Evolutionary conservation across 2,888 invertebrate species (phyloP).

Genomic region (Coleophora flavipennella): DNA sequence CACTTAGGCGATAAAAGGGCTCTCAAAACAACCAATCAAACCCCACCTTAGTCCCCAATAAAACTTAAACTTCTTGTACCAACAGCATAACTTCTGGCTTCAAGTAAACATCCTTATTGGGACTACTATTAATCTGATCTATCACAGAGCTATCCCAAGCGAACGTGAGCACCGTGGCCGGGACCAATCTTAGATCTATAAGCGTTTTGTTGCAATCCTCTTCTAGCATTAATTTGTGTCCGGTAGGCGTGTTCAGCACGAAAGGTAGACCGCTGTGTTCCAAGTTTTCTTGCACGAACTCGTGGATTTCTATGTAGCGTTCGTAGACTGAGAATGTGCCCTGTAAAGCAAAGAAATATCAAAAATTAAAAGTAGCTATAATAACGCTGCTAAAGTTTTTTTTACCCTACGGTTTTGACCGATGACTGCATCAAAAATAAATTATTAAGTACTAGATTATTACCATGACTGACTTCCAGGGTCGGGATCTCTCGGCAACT

Average conservation of each 20-base stretch:
- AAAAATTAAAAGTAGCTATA: too few species aligned
- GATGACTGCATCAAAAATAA: too few species aligned
- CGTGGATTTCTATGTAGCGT: conserved; percentile 79
- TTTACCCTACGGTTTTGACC: too few species aligned
- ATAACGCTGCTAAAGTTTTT: too few species aligned
- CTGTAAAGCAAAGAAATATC: conserved; percentile 54
- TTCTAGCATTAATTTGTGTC: conserved; percentile 75
- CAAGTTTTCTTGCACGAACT: conserved; percentile 86
- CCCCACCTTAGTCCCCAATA: background rate
- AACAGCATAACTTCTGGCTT: conserved; percentile 85
- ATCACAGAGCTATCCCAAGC: conserved; percentile 74
- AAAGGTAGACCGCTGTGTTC: conserved; percentile 80
- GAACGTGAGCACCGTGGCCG: conserved; percentile 86
- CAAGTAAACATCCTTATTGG: conserved; percentile 75
- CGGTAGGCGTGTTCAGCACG: conserved; percentile 77
- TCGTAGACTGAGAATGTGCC: conserved; percentile 93
- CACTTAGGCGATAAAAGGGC: too few species aligned
- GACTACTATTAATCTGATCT: conserved; percentile 62
- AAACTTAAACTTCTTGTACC: conserved; percentile 68
- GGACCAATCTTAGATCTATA: conserved; percentile 84
- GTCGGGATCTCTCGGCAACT: too few species aligned
- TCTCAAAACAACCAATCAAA: background rate
- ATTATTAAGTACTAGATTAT: too few species aligned
- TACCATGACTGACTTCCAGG: too few species aligned
- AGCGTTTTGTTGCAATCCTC: conserved; percentile 81